Evolutionary conservation across 2,888 invertebrate species (phyloP), one percentile per base, ranked within the genome.

Genomic region (Monopis laevigella): DNA sequence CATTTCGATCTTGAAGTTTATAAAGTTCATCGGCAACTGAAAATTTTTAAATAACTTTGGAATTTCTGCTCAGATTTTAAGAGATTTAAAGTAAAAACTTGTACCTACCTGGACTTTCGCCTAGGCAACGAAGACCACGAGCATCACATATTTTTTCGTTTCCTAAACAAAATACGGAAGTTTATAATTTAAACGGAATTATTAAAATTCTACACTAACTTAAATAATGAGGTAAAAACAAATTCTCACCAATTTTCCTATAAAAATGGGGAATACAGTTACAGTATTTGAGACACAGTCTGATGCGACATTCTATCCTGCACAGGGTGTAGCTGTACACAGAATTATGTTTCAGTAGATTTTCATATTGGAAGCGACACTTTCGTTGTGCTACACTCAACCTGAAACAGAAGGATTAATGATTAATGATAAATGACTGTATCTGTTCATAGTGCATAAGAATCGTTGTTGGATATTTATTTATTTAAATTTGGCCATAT

Each of bases 181-280:
- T n/a, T n/a, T n/a, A n/a, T n/a, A n/a, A n/a, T n/a, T n/a, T n/a
- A 52, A 51, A 46, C 46, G 5, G 7, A 41, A 41, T 19, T 27
- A 36, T 41, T 40, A 45, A 21, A n/a, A 17, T 13, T 1, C 26
- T 16, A 13, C 16, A 44, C 29, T 44, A 42, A 41, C 45, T 42
- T 40, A 40, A 26, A 21, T 16, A 30, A n/a, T 28, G 11, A 28
- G 8, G 5, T 24, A 27, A 27, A 27, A 27, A n/a, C n/a, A n/a
- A n/a, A n/a, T 1, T 42, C 66, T 67, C 60, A 88, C 90, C 83
- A 45, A 81, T 75, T 44, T 73, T 83, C 45, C 88, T 82, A 49
- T 89, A 90, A 55, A 91, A 91, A 59, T 89, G 87, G 0, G 92
- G 92, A 24, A 87, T 72, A 58, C 92, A 92, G 1, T 82, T 82